Evolutionary conservation across 1,140 invertebrate species (phyloP), one percentile per base, ranked within the genome.

Genomic region (Saxidomus purpurata): DNA sequence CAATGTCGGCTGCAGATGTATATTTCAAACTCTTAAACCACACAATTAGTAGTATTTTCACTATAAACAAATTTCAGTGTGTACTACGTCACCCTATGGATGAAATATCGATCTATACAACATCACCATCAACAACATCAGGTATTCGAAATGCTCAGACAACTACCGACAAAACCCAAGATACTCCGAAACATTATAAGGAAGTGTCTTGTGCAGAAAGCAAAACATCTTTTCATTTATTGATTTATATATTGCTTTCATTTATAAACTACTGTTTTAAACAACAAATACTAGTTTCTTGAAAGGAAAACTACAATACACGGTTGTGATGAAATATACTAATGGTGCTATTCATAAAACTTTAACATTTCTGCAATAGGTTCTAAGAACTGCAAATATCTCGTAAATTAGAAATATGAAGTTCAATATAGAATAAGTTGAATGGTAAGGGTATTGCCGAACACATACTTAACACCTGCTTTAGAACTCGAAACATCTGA

Each of bases 1-100:
- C 87, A 19, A 69, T 89, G 43, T 25, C 49, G 17, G 87, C 87
- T n/a, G 87, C 87, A 17, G 87, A 89, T 43, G 47, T 74, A 3
- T 89, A 89, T 61, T 89, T 71, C 49, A 81, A 71, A 52, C 79
- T 89, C n/a, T 63, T 89, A 31, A 89, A 89, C 40, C 49, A 89
- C 17, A 80, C 87, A 52, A 34, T 89, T n/a, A 34, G 22, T 31
- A 38, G 13, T 22, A 28, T 89, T 49, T 89, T 89, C 36, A n/a
- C 43, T 25, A 43, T 52, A 11, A 63, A 63, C 1, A 61, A 34
- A 13, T 81, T 55, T 52, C 38, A 52, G 1, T 81, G 87, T 74
- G n/a, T 15, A 28, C 36, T 89, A 34, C 61, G 43, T 43, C 77
- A 89, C 40, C 87, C 87, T 11, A 81, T 89, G 87, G 87, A 89